phyloP scores from a whole-genome alignment of 1,140 invertebrate genomes.

The Anastrepha ludens region DNA sequence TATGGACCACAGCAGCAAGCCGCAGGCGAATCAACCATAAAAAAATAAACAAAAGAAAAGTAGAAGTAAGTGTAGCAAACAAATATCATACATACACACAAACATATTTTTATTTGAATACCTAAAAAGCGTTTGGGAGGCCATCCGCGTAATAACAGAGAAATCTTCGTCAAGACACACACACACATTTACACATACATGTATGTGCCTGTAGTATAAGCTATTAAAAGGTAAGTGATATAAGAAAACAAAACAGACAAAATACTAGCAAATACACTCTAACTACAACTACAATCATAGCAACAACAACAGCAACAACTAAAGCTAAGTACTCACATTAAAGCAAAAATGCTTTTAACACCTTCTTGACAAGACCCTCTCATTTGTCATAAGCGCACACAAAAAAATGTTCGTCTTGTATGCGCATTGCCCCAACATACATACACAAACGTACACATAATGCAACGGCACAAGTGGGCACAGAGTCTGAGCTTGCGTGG shows the following conservation, averaged over 20 bases:
- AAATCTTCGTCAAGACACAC: no score
- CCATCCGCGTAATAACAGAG: no score
- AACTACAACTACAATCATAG: not conserved
- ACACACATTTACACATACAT: no score
- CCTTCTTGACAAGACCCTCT: conserved; percentile 56
- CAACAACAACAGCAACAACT: conserved; percentile 16
- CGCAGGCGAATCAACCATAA: not conserved
- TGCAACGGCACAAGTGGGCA: not conserved
- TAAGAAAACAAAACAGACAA: conserved; percentile 12
- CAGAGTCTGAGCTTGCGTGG: not conserved
- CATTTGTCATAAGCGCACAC: conserved; percentile 56
- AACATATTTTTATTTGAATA: no score
- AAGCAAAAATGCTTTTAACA: conserved; percentile 58
- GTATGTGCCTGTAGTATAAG: not conserved
- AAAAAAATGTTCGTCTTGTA: not conserved
- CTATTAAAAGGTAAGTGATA: not conserved
- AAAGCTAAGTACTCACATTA: conserved; percentile 5
- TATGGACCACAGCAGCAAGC: not conserved
- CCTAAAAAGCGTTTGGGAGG: no score
- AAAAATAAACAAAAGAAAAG: not conserved
- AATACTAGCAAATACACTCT: conserved; percentile 23
- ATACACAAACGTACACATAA: not conserved
- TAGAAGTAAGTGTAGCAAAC: not conserved
- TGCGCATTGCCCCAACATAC: not conserved
- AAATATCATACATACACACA: no score